Evolutionary conservation across 2,888 invertebrate genomes (phyloP).

Genomic region (Cheilosia soror): DNA sequence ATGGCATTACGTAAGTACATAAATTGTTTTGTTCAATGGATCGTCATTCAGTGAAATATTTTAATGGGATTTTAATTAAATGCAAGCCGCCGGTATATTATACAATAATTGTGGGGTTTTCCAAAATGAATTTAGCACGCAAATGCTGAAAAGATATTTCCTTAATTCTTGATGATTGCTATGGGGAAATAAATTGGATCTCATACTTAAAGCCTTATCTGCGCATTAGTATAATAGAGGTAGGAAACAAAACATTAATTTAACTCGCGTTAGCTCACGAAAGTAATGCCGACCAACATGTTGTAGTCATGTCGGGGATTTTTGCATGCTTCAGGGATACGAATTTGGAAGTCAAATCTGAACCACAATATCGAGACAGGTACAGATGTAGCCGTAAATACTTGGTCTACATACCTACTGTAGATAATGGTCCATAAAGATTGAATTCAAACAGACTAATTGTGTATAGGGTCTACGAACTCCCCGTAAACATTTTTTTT

Average conservation of each 20-base stretch:
- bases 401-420: too few species aligned
- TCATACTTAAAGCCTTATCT: neutral
- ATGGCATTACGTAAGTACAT: slow-evolving; percentile 37
- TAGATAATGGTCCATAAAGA: too few species aligned
- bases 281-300: too few species aligned
- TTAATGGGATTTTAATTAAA: slow-evolving; percentile 30
- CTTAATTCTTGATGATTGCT: neutral
- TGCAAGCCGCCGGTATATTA: slow-evolving; percentile 9
- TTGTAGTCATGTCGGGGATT: too few species aligned
- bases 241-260: slow-evolving; percentile 27
- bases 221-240: neutral
- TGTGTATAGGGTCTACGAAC: too few species aligned
- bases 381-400: too few species aligned
- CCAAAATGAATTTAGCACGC: slow-evolving; percentile 32
- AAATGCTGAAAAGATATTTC: neutral
- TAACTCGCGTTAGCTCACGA: slow-evolving; percentile 9
- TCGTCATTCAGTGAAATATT: slow-evolving; percentile 3
- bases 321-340: too few species aligned
- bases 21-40: slow-evolving; percentile 7
- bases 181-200: neutral
- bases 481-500: too few species aligned
- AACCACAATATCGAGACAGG: too few species aligned
- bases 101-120: slow-evolving; percentile 32
- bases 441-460: too few species aligned
- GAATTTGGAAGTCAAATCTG: too few species aligned